Percentiles rank a stretch among this genome's conserved stretches.
Conservation (phyloP, 1,140 invertebrate species). For the Octopus sinensis region DNA sequence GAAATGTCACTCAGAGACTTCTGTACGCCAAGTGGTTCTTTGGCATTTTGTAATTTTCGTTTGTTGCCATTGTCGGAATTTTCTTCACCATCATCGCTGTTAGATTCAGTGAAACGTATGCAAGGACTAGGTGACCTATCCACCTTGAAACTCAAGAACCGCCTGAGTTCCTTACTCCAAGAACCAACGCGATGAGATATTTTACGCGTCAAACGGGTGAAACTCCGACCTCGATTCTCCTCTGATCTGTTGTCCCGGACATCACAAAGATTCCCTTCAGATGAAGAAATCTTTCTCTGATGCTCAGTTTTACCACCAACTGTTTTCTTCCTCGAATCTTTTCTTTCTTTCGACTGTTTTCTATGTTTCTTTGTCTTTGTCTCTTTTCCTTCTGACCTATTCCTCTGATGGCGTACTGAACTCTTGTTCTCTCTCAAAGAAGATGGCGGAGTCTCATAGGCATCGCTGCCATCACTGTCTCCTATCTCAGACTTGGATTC, state of each 20-base stretch:
- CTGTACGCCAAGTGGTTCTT: background rate
- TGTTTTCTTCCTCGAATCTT: background rate
- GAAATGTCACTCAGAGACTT: background rate
- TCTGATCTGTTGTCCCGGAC: background rate
- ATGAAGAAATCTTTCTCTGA: background rate
- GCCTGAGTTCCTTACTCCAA: background rate
- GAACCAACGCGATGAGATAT: background rate
- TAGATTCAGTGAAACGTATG: background rate
- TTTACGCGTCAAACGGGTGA: background rate
- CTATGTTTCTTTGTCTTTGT: background rate
- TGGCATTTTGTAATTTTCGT: background rate
- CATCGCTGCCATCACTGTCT: background rate
- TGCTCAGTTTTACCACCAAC: background rate
- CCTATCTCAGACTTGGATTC: background rate
- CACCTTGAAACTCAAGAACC: background rate
- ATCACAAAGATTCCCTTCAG: background rate
- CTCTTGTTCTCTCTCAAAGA: background rate
- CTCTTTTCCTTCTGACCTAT: background rate
- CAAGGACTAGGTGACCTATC: background rate
- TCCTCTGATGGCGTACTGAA: background rate
- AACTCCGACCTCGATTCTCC: background rate
- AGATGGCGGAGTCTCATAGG: too few relatives aligned
- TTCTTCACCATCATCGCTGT: background rate
- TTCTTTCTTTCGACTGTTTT: background rate
- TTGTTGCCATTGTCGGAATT: background rate